phyloP scores from a whole-genome alignment of 2,888 invertebrate genomes.

The Dioctria linearis region DNA sequence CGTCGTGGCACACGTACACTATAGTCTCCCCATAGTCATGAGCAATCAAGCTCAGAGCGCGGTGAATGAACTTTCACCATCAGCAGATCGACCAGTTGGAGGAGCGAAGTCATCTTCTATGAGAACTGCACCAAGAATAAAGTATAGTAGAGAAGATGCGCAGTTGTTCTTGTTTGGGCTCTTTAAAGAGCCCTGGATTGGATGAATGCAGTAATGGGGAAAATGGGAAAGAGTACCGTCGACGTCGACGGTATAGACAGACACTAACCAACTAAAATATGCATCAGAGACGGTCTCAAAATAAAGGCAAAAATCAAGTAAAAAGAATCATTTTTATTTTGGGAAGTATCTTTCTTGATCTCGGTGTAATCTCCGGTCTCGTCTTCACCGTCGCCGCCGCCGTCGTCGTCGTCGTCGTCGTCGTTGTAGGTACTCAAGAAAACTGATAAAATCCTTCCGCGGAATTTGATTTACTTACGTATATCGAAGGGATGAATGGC shows the following conservation, averaged over 20 bases:
- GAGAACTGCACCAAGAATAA: slow-evolving; percentile 1
- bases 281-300: slow-evolving; percentile 42
- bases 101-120: slow-evolving; percentile 36
- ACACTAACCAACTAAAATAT: slow-evolving; percentile 25
- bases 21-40: background rate
- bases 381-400: too few relatives aligned
- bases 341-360: slow-evolving; percentile 27
- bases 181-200: slow-evolving; percentile 17
- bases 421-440: too few relatives aligned
- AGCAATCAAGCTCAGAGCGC: slow-evolving; percentile 1
- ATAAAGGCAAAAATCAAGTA: slow-evolving; percentile 26
- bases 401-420: too few relatives aligned
- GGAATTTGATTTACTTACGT: background rate
- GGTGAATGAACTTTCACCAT: slow-evolving; percentile 51
- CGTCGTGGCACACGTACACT: slow-evolving; percentile 42
- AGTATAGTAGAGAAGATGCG: slow-evolving; percentile 44
- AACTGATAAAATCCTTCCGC: background rate
- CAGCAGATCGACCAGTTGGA: slow-evolving; percentile 33
- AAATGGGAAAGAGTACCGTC: background rate
- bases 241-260: slow-evolving; percentile 16
- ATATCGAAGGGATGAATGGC: background rate
- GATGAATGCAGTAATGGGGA: slow-evolving; percentile 21
- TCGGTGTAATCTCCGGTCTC: background rate
- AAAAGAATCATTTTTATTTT: slow-evolving; percentile 36
- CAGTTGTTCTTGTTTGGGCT: slow-evolving; percentile 33